Evolutionary conservation across 2,888 invertebrate species (phyloP).

Genomic region (Dynastes hyllus): DNA sequence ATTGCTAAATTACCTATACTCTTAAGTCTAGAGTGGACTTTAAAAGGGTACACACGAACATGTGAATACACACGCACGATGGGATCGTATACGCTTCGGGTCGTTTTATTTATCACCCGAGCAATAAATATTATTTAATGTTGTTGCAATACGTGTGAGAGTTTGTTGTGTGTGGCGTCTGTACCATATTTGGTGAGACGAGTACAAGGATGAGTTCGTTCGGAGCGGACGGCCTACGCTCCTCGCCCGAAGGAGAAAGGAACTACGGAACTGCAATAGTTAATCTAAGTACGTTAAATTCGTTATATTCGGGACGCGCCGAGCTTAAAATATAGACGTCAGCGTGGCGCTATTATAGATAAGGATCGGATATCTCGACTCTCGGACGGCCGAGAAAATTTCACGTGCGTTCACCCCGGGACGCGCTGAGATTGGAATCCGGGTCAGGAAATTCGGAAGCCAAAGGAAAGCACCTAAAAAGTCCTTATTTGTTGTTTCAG

Average conservation of each 20-base stretch:
- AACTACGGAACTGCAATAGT: slow-evolving; percentile 61
- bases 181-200: slow-evolving; percentile 66
- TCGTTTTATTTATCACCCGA: slow-evolving; percentile 65
- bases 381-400: slow-evolving; percentile 20
- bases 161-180: slow-evolving; percentile 62
- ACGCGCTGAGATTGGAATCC: slow-evolving; percentile 8
- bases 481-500: too few species aligned
- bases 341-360: slow-evolving; percentile 55
- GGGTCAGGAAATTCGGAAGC: slow-evolving; percentile 41
- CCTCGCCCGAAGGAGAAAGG: slow-evolving; percentile 56
- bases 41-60: slow-evolving; percentile 13
- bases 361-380: slow-evolving; percentile 52
- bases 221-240: slow-evolving; percentile 60
- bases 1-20: slow-evolving; percentile 42
- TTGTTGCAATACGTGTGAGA: slow-evolving; percentile 65
- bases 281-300: slow-evolving; percentile 55
- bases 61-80: slow-evolving; percentile 8
- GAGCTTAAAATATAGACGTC: slow-evolving; percentile 55
- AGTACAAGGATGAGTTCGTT: slow-evolving; percentile 62
- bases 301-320: slow-evolving; percentile 52
- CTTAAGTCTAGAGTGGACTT: slow-evolving; percentile 32
- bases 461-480: too few species aligned
- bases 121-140: slow-evolving; percentile 68
- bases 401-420: slow-evolving; percentile 44
- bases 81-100: slow-evolving; percentile 58